Base-by-base conservation (phyloP, 2,113 vertebrate species). In the Carassius gibelio region DNA sequence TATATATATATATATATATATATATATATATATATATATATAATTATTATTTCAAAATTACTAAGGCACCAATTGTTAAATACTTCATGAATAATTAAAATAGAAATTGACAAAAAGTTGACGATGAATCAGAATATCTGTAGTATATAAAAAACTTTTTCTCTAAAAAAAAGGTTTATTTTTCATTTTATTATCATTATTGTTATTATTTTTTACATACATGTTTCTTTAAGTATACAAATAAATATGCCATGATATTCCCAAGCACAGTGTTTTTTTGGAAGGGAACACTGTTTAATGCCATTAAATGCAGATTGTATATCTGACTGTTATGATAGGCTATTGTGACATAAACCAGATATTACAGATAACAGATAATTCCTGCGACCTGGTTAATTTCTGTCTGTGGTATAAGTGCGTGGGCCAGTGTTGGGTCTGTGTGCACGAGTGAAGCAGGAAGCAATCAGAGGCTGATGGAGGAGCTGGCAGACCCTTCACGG, bases 401-500 rank as follows among this genome's bases (percentile, higher is more conserved):
- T 72, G 71, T 45, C 4, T 85, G 30, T 71, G 76, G 42, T 62
- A 48, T 62, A 76, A 78, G 42, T 80, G 71, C 42, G 66, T 87
- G 84, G 77, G 72, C 82, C 66, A 50, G 78, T 61, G 75, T 75
- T 74, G 81, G 85, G 81, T 88, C 85, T 85, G 86, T 88, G 64
- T 80, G 82, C 83, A 61, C 68, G 23, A 72, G 80, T 82, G 83
- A 81, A 86, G 87, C 90, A 91, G 91, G 91, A 91, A 92, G 85
- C 71, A 92, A 92, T 92, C 91, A 91, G 86, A 87, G 86, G 77
- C 83, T 61, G 77, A 86, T 88, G 87, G 85, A 78, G 77, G 75
- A 71, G 84, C 88, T 85, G 66, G 83, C 82, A 68, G 88, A 87
- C 84, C 48, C 89, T 90, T 90, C 88, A 90, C 55, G 91, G 91